These are phyloP conservation scores for Adela reaumurella DNA, from an alignment of 2,888 invertebrate genomes.

Conservation along the genomic window DNA sequence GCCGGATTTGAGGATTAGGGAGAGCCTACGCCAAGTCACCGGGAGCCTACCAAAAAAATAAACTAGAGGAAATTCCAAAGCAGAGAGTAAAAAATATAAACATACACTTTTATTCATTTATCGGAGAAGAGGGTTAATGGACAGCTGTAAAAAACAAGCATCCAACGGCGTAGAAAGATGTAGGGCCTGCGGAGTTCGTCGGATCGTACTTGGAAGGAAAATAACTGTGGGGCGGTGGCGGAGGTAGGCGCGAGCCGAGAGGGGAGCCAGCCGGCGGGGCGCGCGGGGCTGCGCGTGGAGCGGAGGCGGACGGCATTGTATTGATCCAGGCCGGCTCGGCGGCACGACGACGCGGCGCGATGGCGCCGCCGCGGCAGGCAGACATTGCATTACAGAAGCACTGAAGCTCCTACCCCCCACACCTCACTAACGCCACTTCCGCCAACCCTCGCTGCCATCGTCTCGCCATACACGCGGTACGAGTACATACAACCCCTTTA, in stretches of 20 bases:
- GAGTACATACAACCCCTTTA: no score
- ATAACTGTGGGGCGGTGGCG: conserved; percentile 8
- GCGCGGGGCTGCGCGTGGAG: conserved; percentile 19
- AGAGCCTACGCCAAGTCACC: conserved; percentile 2
- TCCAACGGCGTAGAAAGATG: conserved; percentile 36
- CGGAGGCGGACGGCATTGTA: conserved; percentile 21
- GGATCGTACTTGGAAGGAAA: conserved; percentile 14
- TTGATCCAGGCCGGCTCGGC: conserved; percentile 29
- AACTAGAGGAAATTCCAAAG: conserved; percentile 17
- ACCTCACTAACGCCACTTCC: conserved; percentile 22
- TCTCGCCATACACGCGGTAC: no score
- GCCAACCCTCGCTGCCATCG: conserved; percentile 23
- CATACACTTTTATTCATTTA: conserved; percentile 50
- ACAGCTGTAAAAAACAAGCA: conserved; percentile 46
- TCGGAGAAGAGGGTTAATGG: conserved; percentile 47
- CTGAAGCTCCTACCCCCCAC: conserved; percentile 10
- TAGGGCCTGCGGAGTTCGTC: conserved; percentile 46
- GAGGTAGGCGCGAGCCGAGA: conserved; percentile 19
- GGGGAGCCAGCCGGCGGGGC: conserved; percentile 28
- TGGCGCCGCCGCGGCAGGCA: conserved; percentile 13
- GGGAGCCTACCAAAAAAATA: conserved; percentile 12
- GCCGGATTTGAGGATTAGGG: conserved; percentile 18
- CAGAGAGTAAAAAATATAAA: conserved; percentile 20
- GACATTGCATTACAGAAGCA: conserved; percentile 1
- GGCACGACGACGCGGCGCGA: background rate